Evolutionary conservation across 2,113 vertebrate genomes (phyloP), one percentile per base, ranked within the genome.

Genomic region (Silurus glanis): DNA sequence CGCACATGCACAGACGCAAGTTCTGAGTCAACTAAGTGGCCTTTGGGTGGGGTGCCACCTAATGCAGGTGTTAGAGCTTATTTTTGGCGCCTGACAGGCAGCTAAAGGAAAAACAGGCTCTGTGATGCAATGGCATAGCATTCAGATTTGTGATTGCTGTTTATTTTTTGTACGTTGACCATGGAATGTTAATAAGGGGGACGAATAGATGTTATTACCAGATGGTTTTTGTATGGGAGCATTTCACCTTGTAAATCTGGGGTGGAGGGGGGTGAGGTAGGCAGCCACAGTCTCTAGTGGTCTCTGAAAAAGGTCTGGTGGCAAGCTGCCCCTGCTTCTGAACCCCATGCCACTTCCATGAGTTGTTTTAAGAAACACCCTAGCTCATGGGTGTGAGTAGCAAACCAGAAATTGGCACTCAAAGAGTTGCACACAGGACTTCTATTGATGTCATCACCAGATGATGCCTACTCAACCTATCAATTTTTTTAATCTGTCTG

Each of bases 181-280:
- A 92, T 90, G 89, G 92, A 94, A 91, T 86, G 83, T 88, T 88
- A 78, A 83, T 75, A 78, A 80, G 86, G 72, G 37, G 25, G 80
- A 80, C 53, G 79, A 61, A 66, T 61, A 66, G 87, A 90, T 84
- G 90, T 89, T 91, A 92, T 93, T 92, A 92, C 92, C 92, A 94
- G 93, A 93, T 94, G 93, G 92, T 92, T 94, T 94, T 92, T 91
- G 89, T 88, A 89, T 91, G 89, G 93, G 92, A 94, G 93, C 91
- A 91, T 94, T 94, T 94, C 93, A 94, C 93, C 94, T 95, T 94
- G 92, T 94, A 94, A 94, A 95, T 90, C 88, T 87, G 88, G 91
- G 92, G 91, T 92, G 89, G 91, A 88, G 86, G 84, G 37, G 88
- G 89, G 67, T 89, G 85, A 90, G 85, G 86, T 87, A 85, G 87